phyloP scores from a whole-genome alignment of 2,113 vertebrate species.

The Lepisosteus oculatus region DNA sequence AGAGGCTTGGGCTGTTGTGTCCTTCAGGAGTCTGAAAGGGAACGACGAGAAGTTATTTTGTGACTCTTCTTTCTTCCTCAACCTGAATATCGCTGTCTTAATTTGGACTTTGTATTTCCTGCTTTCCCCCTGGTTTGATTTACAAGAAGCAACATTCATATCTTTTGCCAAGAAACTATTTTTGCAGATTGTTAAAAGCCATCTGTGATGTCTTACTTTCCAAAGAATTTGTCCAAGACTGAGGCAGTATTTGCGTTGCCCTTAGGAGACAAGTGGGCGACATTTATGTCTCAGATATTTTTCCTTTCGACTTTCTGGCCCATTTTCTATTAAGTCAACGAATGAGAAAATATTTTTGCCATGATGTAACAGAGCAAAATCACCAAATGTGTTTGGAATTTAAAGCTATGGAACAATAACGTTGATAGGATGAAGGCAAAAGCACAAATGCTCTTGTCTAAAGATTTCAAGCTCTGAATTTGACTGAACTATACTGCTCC shows the following conservation, averaged over 20 bases:
- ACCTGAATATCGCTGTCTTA: too few relatives aligned
- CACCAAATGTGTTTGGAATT: conserved; percentile 6
- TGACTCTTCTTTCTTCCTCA: too few relatives aligned
- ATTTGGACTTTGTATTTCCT: too few relatives aligned
- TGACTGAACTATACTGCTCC: background rate
- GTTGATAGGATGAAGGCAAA: conserved; percentile 1
- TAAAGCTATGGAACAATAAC: background rate
- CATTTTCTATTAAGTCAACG: conserved; percentile 17
- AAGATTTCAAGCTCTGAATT: background rate
- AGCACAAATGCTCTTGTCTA: background rate
- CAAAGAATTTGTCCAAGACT: conserved; percentile 6
- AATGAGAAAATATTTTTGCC: conserved; percentile 12
- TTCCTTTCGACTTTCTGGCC: background rate
- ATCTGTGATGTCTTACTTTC: conserved; percentile 9
- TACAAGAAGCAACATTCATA: too few relatives aligned
- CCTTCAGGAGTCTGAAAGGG: too few relatives aligned
- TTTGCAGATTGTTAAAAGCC: background rate
- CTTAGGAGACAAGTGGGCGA: conserved; percentile 8
- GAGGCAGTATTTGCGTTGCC: background rate
- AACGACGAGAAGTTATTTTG: too few relatives aligned
- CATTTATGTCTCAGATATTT: conserved; percentile 9
- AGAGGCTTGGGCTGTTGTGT: too few relatives aligned
- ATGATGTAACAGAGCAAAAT: conserved; percentile 19
- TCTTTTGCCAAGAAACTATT: too few relatives aligned
- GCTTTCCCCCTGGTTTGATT: too few relatives aligned